phyloP scores from a whole-genome alignment of 2,888 invertebrate species.

The Orthosia cruda region DNA sequence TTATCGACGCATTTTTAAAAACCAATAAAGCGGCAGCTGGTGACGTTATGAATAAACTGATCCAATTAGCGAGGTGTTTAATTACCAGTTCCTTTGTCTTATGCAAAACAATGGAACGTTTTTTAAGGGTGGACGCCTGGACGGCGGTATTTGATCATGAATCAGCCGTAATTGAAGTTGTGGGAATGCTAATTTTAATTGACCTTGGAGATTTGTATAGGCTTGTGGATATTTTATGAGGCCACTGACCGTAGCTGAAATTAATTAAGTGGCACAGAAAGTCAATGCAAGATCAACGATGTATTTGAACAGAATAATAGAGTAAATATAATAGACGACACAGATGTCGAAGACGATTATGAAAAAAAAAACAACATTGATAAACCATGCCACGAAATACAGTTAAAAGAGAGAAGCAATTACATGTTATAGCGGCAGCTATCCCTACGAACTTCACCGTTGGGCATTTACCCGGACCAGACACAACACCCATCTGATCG shows the following conservation, averaged over 20 bases:
- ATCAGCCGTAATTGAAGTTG: slow-evolving; percentile 50
- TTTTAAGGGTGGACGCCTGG: slow-evolving; percentile 51
- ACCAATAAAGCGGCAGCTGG: slow-evolving; percentile 66
- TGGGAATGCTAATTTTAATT: slow-evolving; percentile 46
- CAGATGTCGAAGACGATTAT: too few species aligned
- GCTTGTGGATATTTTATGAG: not conserved
- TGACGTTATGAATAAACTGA: slow-evolving; percentile 68
- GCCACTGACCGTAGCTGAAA: not conserved
- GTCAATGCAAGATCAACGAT: too few species aligned
- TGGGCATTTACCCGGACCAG: too few species aligned
- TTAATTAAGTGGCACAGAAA: not conserved
- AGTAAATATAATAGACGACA: too few species aligned
- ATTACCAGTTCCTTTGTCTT: slow-evolving; percentile 69
- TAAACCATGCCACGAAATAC: too few species aligned
- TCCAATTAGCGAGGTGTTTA: slow-evolving; percentile 70
- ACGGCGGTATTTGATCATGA: slow-evolving; percentile 41
- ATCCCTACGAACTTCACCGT: too few species aligned
- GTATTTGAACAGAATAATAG: too few species aligned
- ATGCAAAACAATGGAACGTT: slow-evolving; percentile 60
- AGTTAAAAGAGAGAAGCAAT: too few species aligned
- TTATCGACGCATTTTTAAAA: slow-evolving; percentile 61
- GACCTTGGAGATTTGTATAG: slow-evolving; percentile 11
- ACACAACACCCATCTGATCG: too few species aligned
- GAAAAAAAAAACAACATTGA: too few species aligned
- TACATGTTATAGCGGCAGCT: too few species aligned